These are phyloP conservation scores for Clarias gariepinus DNA, from an alignment of 2,113 vertebrate genomes.

Conservation along the genomic window DNA sequence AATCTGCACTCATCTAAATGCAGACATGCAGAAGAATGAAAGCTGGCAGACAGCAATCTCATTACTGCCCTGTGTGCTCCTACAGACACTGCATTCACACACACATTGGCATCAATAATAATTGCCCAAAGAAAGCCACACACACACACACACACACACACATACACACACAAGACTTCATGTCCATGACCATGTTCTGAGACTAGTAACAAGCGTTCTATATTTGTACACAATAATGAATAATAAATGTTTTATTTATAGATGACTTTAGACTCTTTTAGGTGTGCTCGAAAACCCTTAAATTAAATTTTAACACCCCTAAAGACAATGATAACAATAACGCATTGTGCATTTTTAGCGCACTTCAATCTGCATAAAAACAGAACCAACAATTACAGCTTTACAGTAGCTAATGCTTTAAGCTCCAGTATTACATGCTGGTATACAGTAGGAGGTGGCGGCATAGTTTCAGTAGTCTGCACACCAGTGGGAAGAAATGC, in stretches of 20 bases:
- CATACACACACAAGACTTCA: not conserved
- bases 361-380: no score
- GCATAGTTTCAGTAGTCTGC: no score
- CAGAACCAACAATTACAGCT: no score
- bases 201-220: not conserved
- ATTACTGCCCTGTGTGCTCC: slow-evolving; percentile 52
- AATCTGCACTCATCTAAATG: slow-evolving; percentile 46
- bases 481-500: no score
- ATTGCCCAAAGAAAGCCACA: slow-evolving; percentile 10
- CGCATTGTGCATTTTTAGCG: no score
- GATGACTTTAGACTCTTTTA: no score
- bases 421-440: no score
- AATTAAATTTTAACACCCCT: no score
- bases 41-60: slow-evolving; percentile 52
- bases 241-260: not conserved
- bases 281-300: no score
- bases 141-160: slow-evolving; percentile 6
- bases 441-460: no score
- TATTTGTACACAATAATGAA: not conserved
- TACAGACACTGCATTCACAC: slow-evolving; percentile 19
- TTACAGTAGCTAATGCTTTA: no score
- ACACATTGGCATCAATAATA: slow-evolving; percentile 29
- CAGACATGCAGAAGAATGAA: slow-evolving; percentile 43
- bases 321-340: no score
- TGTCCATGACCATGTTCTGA: not conserved